A percentile compares a stretch with the other conserved stretches of the same genome.
phyloP scores from a whole-genome alignment of 2,888 invertebrate species.

The Sphaerophoria taeniata region DNA sequence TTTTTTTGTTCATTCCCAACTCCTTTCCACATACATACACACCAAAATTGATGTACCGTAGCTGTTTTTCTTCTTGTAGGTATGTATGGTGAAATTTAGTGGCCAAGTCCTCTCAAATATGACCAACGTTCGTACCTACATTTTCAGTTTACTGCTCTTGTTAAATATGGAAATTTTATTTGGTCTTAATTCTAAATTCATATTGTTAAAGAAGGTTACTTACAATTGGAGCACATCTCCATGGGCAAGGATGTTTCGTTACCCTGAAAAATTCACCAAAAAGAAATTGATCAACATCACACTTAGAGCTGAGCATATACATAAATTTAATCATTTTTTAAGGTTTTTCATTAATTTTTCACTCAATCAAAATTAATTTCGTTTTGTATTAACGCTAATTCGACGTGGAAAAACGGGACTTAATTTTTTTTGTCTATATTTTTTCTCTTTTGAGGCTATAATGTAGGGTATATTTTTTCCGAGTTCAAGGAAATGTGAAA shows the following conservation, averaged over 20 bases:
- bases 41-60: conserved; percentile 16
- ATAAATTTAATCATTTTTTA: conserved; percentile 14
- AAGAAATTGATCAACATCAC: conserved; percentile 65
- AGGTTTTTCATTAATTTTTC: too few species aligned
- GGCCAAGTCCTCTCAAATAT: too few species aligned
- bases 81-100: not conserved
- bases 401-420: not conserved
- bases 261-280: conserved; percentile 85
- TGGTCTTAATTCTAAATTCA: too few species aligned
- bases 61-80: conserved; percentile 1
- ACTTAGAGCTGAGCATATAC: conserved; percentile 38
- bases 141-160: too few species aligned
- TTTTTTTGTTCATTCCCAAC: conserved; percentile 22
- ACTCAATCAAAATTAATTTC: too few species aligned
- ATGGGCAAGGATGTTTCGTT: conserved; percentile 92
- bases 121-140: too few species aligned
- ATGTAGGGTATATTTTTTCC: conserved; percentile 20
- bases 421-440: not conserved
- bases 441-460: conserved; percentile 4
- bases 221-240: conserved; percentile 92
- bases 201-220: conserved; percentile 80
- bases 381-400: not conserved
- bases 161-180: too few species aligned
- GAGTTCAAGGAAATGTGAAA: conserved; percentile 34
- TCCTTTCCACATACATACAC: conserved; percentile 64